phyloP scores from a whole-genome alignment of 2,888 invertebrate genomes.

The Nyleta sp. region DNA sequence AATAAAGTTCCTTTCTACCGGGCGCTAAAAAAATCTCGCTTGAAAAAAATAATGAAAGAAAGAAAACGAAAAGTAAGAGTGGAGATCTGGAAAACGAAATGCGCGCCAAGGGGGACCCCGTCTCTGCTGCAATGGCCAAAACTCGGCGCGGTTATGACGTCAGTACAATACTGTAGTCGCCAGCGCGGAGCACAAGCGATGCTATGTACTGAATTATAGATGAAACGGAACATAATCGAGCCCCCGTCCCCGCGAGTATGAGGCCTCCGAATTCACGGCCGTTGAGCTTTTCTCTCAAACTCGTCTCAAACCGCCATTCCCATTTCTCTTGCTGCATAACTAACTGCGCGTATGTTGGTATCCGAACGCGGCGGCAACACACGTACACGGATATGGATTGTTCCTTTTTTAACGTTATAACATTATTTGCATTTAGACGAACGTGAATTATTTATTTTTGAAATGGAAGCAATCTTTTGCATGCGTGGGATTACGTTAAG shows the following conservation, averaged over 20 bases:
- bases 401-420: slow-evolving; percentile 1
- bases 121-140: slow-evolving; percentile 48
- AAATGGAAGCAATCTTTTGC: no score
- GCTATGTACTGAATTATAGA: slow-evolving; percentile 76
- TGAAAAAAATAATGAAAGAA: not conserved
- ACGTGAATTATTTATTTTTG: not conserved
- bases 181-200: slow-evolving; percentile 76
- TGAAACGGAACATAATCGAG: slow-evolving; percentile 79
- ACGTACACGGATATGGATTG: not conserved
- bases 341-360: slow-evolving; percentile 68
- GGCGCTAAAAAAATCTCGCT: slow-evolving; percentile 4
- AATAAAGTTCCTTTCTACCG: slow-evolving; percentile 9
- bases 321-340: slow-evolving; percentile 62
- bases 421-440: not conserved
- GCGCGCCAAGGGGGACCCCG: slow-evolving; percentile 67
- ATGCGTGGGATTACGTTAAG: no score
- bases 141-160: slow-evolving; percentile 70
- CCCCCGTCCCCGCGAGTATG: slow-evolving; percentile 63
- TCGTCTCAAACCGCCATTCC: slow-evolving; percentile 46
- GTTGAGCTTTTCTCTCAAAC: slow-evolving; percentile 58
- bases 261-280: slow-evolving; percentile 48
- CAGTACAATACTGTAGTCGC: slow-evolving; percentile 73
- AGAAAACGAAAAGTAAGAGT: slow-evolving; percentile 18
- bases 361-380: slow-evolving; percentile 64
- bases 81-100: slow-evolving; percentile 54